These are phyloP conservation scores for Amphipoea lucens DNA, from an alignment of 2,888 invertebrate species.

Conservation along the genomic window DNA sequence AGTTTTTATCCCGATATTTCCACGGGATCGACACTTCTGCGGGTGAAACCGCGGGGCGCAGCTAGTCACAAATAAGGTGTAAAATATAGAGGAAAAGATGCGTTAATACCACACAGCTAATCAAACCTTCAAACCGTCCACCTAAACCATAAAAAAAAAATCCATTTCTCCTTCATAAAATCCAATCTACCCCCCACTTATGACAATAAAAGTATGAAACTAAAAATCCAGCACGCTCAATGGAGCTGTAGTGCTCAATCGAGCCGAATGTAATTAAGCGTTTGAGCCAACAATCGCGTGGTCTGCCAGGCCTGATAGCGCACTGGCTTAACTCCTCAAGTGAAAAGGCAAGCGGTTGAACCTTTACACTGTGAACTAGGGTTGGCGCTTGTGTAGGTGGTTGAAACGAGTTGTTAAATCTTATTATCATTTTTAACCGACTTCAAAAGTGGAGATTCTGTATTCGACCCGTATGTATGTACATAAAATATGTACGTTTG, in stretches of 20 bases:
- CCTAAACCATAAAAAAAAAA: neutral
- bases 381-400: neutral
- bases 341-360: slow-evolving; percentile 72
- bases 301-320: slow-evolving; percentile 79
- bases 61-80: neutral
- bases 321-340: slow-evolving; percentile 78
- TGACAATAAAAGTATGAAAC: slow-evolving; percentile 52
- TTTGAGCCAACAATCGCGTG: slow-evolving; percentile 81
- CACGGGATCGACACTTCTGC: no score
- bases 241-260: slow-evolving; percentile 74
- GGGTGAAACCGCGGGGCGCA: no score
- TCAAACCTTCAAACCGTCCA: neutral
- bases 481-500: no score
- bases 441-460: no score
- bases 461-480: no score
- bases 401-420: neutral
- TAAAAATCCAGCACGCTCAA: slow-evolving; percentile 67
- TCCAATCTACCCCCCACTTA: slow-evolving; percentile 24
- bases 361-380: slow-evolving; percentile 61
- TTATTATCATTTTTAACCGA: no score
- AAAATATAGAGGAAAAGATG: neutral
- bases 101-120: neutral
- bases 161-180: slow-evolving; percentile 20
- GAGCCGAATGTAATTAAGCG: slow-evolving; percentile 81
- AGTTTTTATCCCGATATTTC: no score